Base-by-base conservation (phyloP, 2,113 vertebrate genomes). In the Macroglossus sobrinus region DNA sequence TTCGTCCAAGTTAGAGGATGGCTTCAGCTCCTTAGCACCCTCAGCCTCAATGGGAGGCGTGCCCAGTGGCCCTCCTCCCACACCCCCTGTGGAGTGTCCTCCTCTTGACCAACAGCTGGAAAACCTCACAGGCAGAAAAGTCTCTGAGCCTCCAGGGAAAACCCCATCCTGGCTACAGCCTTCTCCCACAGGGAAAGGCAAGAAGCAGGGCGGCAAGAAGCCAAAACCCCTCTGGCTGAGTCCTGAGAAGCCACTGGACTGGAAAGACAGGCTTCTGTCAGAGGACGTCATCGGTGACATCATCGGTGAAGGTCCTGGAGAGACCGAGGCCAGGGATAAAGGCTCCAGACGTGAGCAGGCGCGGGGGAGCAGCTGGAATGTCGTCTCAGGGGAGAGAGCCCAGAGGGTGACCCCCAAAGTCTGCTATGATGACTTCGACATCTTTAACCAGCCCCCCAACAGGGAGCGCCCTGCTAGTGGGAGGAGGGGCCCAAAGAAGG, bases 101-200 rank as follows among this genome's bases (percentile, higher is more conserved):
- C 93, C 80, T 14, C 93, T 95, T 24, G 98, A 98, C 9, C 97
- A 98, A 47, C 98, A 98, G 89, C 98, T 97, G 97, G 99, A 99
- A 85, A 98, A 96, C 78, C 87, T 98, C 61, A 94, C 74, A 0
- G 98, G 98, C 95, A 98, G 98, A 93, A 98, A 97, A 91, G 26
- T 95, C 61, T 89, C 96, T 97, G 98, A 13, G 98, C 98, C 98
- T 0, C 84, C 98, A 19, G 98, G 98, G 47, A 98, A 97, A 78
- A 35, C 99, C 26, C 99, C 99, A 0, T 98, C 98, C 92, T 99
- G 99, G 99, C 97, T 99, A 24, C 99, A 99, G 84, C 98, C 99
- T 21, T 95, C 98, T 92, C 96, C 97, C 76, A 89, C 93, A 30
- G 96, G 89, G 3, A 93, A 93, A 26, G 97, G 96, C 15, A 98